phyloP scores from a whole-genome alignment of 30 jellyfish, hydroid and myxozoan species.

The Hydractinia echinata region DNA sequence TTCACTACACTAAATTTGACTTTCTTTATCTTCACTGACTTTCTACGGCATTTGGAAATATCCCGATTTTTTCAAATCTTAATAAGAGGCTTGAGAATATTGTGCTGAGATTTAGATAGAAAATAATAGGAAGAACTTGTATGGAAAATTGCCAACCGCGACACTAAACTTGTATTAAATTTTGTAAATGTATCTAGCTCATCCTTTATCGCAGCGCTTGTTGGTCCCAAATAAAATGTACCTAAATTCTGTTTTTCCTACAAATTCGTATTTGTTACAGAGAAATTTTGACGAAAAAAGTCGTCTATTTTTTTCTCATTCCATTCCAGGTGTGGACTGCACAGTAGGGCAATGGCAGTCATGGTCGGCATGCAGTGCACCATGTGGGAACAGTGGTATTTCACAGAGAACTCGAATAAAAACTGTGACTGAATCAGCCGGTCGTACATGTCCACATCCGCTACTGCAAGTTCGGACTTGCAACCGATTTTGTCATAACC shows the following conservation, averaged over 20 bases:
- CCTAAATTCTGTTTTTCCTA: background rate
- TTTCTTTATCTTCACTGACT: no score
- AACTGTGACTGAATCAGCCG: background rate
- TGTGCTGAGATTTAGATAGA: no score
- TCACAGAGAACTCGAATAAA: conserved; percentile 19
- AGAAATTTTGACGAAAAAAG: background rate
- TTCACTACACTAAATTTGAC: no score
- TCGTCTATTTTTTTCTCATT: background rate
- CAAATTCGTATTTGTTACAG: background rate
- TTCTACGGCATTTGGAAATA: no score
- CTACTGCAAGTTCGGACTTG: conserved; percentile 16
- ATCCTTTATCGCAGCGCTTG: background rate
- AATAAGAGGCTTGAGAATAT: no score
- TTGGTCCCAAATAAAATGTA: background rate
- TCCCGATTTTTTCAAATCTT: no score
- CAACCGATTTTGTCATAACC: conserved; percentile 21
- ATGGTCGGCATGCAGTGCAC: conserved; percentile 28
- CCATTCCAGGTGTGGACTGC: conserved; percentile 14
- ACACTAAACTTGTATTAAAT: background rate
- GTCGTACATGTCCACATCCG: conserved; percentile 5
- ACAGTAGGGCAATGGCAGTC: conserved; percentile 15
- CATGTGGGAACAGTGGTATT: conserved; percentile 27
- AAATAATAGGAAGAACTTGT: background rate
- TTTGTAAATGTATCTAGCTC: no score
- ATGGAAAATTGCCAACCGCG: background rate